These are phyloP conservation scores for Sebastolobus altivelis DNA, from an alignment of 2,797 vertebrate genomes.

Conservation along the genomic window DNA sequence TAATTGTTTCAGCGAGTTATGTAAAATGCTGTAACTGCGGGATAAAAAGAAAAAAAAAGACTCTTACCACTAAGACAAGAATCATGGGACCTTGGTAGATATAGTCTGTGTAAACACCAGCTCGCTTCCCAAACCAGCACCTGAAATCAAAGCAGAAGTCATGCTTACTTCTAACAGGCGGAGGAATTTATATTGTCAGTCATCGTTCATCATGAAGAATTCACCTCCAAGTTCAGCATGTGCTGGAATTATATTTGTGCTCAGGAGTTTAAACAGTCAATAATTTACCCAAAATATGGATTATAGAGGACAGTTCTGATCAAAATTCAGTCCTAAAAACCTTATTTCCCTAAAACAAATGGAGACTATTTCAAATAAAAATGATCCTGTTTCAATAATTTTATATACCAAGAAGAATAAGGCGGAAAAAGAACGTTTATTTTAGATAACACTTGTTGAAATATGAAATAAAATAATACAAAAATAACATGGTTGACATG, in stretches of 20 bases:
- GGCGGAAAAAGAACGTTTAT: background rate
- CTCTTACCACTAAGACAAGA: conserved; percentile 92
- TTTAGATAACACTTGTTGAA: background rate
- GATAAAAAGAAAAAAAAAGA: background rate
- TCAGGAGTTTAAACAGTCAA: conserved; percentile 9
- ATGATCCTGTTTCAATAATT: background rate
- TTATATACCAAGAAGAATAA: background rate
- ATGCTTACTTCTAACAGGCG: background rate
- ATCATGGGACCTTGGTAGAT: conserved; percentile 98
- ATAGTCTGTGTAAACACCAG: conserved; percentile 94
- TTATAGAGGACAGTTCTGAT: background rate
- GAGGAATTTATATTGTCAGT: conserved; percentile 2
- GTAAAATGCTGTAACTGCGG: background rate
- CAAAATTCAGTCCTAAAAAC: background rate
- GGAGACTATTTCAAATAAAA: background rate
- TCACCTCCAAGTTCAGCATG: background rate
- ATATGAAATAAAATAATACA: background rate
- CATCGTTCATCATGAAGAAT: too few species aligned
- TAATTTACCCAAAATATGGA: conserved; percentile 20
- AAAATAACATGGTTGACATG: background rate
- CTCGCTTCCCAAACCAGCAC: conserved; percentile 95
- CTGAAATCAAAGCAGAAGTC: conserved; percentile 74
- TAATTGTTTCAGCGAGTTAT: conserved; percentile 13
- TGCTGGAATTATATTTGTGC: conserved; percentile 13
- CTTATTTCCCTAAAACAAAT: background rate